These are phyloP conservation scores for Marisa cornuarietis DNA, from an alignment of 1,140 invertebrate genomes.

Conservation along the genomic window DNA sequence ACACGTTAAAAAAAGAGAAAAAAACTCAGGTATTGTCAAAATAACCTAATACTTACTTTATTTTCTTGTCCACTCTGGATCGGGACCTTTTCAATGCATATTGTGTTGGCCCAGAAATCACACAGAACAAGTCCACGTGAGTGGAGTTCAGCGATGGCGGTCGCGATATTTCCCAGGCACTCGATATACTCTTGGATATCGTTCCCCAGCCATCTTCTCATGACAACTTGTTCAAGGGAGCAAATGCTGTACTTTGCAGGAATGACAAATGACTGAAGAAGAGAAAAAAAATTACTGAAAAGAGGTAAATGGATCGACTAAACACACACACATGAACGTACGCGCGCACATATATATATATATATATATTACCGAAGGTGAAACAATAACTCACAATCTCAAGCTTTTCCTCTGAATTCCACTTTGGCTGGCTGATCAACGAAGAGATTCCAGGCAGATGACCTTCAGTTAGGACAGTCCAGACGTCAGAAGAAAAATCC, in stretches of 20 bases:
- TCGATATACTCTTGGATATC: neutral
- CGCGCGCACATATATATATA: too few species aligned
- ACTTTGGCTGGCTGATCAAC: too few species aligned
- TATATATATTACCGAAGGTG: neutral
- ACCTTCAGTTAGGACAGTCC: too few species aligned
- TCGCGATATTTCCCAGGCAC: slow-evolving; percentile 3
- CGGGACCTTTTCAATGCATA: neutral
- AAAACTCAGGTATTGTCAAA: too few species aligned
- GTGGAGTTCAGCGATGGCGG: neutral
- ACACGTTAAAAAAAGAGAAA: too few species aligned
- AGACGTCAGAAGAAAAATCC: too few species aligned
- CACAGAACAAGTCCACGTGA: slow-evolving; percentile 4
- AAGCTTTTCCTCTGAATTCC: too few species aligned
- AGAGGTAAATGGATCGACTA: neutral
- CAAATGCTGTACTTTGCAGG: neutral
- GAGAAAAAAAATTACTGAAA: neutral
- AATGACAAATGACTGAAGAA: slow-evolving; percentile 2
- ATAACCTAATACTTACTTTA: too few species aligned
- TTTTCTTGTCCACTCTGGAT: too few species aligned
- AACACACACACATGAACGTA: neutral
- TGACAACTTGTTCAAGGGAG: neutral
- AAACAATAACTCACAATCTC: neutral
- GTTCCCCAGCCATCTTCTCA: neutral
- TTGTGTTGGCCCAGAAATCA: slow-evolving; percentile 8
- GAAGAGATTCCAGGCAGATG: too few species aligned